phyloP scores from a whole-genome alignment of 1,140 invertebrate species.

The Cheumatopsyche charites region DNA sequence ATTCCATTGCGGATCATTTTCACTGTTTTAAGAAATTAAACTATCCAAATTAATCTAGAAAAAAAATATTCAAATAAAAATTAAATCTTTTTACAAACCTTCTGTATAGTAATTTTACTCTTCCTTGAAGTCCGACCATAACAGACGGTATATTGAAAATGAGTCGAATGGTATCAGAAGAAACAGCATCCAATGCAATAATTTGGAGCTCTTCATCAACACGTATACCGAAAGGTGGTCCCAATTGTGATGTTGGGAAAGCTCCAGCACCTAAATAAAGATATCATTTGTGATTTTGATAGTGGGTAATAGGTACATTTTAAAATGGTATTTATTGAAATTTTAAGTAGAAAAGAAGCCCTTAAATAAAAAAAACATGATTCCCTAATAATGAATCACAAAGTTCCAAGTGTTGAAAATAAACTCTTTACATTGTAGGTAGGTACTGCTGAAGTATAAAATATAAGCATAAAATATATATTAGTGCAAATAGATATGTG shows the following conservation, averaged over 20 bases:
- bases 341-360: too few relatives aligned
- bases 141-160: constrained; percentile 80
- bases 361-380: too few relatives aligned
- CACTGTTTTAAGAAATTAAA: constrained; percentile 64
- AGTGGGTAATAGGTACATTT: not conserved
- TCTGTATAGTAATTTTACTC: constrained; percentile 83
- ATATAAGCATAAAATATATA: not conserved
- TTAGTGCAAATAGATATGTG: not conserved
- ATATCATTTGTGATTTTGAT: not conserved
- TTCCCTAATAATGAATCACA: too few relatives aligned
- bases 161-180: constrained; percentile 77
- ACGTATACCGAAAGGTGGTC: not conserved
- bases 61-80: constrained; percentile 26
- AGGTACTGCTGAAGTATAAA: not conserved
- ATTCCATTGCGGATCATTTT: constrained; percentile 75
- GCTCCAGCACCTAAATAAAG: constrained; percentile 34
- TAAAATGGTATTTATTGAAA: too few relatives aligned
- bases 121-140: constrained; percentile 82
- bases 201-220: constrained; percentile 62
- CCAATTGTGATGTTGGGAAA: constrained; percentile 25
- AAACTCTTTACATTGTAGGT: too few relatives aligned
- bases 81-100: not conserved
- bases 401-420: too few relatives aligned
- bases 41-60: too few relatives aligned
- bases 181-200: constrained; percentile 73